Evolutionary conservation across 2,113 vertebrate genomes (phyloP).

Genomic region (Gopherus flavomarginatus): DNA sequence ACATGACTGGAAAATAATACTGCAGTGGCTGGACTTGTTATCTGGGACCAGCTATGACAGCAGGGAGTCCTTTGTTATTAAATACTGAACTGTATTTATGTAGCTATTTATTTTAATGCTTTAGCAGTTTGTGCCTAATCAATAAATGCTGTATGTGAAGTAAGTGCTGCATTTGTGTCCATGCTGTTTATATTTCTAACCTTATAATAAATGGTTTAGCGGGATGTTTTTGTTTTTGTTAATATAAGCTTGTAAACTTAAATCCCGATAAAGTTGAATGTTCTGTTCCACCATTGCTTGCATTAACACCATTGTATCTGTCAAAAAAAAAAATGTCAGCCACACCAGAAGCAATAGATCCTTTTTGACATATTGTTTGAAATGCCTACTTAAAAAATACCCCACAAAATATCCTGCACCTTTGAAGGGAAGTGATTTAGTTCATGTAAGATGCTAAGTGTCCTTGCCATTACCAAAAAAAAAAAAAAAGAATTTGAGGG

Average conservation of each 20-base stretch:
- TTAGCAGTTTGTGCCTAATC: background rate
- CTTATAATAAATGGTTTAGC: background rate
- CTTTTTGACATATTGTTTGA: constrained; percentile 8
- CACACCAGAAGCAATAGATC: constrained; percentile 2
- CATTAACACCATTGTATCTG: background rate
- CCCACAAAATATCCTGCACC: background rate
- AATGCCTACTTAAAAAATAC: constrained; percentile 43
- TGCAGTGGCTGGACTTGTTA: background rate
- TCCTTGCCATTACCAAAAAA: constrained; percentile 11
- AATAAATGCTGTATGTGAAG: background rate
- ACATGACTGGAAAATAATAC: background rate
- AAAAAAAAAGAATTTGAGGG: constrained; percentile 5
- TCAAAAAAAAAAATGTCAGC: background rate
- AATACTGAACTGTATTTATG: background rate
- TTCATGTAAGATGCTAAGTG: constrained; percentile 17
- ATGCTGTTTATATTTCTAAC: background rate
- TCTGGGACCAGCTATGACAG: background rate
- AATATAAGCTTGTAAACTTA: background rate
- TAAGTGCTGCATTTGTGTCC: background rate
- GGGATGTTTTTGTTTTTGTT: background rate
- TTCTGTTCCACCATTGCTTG: constrained; percentile 25
- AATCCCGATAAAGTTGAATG: background rate
- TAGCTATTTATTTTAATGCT: background rate
- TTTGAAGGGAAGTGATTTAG: background rate
- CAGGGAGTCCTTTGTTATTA: background rate